Evolutionary conservation across 2,113 vertebrate species (phyloP).

Genomic region (Crypturellus undulatus): DNA sequence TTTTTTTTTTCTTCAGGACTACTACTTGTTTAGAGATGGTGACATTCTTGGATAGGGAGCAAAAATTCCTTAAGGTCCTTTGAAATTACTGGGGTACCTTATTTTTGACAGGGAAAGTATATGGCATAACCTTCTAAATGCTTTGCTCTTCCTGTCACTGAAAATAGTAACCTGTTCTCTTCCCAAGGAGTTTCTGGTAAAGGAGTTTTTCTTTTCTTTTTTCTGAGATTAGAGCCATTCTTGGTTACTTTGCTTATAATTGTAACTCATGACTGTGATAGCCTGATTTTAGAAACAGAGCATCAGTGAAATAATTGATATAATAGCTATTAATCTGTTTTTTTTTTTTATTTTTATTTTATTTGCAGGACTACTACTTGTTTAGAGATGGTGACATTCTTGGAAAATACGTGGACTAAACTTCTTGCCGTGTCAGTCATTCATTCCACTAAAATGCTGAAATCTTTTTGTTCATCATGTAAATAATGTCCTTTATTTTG

Average conservation of each 20-base stretch:
- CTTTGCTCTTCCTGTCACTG: background rate
- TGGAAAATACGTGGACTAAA: constrained; percentile 93
- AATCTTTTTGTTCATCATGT: constrained; percentile 86
- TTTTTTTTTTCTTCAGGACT: constrained; percentile 89
- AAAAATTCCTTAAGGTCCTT: background rate
- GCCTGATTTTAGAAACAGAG: background rate
- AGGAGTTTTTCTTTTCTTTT: background rate
- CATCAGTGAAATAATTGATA: background rate
- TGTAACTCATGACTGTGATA: background rate
- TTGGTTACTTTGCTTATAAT: background rate
- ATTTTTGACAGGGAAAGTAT: background rate
- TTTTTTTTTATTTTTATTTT: background rate
- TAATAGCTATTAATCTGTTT: background rate
- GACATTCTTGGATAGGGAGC: constrained; percentile 88
- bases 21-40: constrained; percentile 95
- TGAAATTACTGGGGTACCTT: background rate
- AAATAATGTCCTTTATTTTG: constrained; percentile 88
- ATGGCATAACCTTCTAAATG: background rate
- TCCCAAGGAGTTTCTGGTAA: background rate
- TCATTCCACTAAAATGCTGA: constrained; percentile 77
- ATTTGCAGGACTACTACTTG: constrained; percentile 92
- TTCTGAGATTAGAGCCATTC: background rate
- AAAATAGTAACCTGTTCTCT: background rate
- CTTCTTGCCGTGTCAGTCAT: constrained; percentile 62
- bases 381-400: constrained; percentile 98